phyloP scores from a whole-genome alignment of 37 sponge, comb jelly and placozoan genomes.

The Tethya wilhelma region DNA sequence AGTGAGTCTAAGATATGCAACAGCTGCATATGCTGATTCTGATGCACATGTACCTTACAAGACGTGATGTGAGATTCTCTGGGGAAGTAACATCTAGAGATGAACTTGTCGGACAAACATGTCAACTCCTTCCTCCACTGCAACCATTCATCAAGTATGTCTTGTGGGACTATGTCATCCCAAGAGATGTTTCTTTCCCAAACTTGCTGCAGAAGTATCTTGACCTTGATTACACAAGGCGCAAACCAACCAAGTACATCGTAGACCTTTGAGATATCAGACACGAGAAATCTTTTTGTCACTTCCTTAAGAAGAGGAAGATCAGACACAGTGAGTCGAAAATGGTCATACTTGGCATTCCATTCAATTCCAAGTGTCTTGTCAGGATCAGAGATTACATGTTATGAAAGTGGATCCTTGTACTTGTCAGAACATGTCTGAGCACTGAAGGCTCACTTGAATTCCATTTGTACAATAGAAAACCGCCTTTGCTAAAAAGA shows the following conservation, averaged over 20 bases:
- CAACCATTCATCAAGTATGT: background rate
- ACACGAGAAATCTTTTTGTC: too few species aligned
- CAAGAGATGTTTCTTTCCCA: slow-evolving; percentile 15
- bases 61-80: background rate
- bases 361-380: too few species aligned
- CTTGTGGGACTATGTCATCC: background rate
- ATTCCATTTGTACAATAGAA: background rate
- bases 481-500: background rate
- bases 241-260: slow-evolving; percentile 26
- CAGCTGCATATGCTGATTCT: too few species aligned
- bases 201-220: slow-evolving; percentile 15
- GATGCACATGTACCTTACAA: slow-evolving; percentile 9
- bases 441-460: background rate
- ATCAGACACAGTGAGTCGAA: too few species aligned
- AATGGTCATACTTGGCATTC: too few species aligned
- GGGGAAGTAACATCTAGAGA: slow-evolving; percentile 11
- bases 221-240: slow-evolving; percentile 5
- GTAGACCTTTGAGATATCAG: slow-evolving; percentile 8
- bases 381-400: background rate
- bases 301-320: too few species aligned
- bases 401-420: background rate
- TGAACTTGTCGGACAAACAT: background rate
- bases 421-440: background rate
- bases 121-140: slow-evolving; percentile 2
- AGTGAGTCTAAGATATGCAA: slow-evolving; percentile 20